Conservation (phyloP, 53 echinoderm and acorn worm genomes). For the Holothuria leucospilota region DNA sequence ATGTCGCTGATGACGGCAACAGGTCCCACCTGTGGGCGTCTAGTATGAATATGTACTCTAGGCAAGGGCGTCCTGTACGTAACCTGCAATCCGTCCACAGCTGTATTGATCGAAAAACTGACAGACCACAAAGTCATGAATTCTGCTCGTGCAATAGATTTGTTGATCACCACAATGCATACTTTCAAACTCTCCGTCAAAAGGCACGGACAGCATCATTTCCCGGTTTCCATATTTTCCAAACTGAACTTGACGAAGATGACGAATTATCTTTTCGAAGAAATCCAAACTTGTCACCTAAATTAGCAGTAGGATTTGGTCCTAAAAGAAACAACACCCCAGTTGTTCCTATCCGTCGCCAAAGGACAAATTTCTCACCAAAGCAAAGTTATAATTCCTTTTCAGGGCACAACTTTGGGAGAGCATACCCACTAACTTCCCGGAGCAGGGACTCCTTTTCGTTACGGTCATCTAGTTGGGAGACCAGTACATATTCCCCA, state of each 20-base stretch:
- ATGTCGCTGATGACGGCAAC: neutral
- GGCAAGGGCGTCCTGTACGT: neutral
- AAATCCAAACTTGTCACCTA: neutral
- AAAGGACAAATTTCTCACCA: neutral
- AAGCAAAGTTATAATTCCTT: neutral
- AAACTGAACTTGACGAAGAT: conserved; percentile 12
- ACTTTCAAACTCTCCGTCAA: neutral
- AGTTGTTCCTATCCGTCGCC: neutral
- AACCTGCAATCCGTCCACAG: neutral
- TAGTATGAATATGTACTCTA: conserved; percentile 3
- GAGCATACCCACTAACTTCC: neutral
- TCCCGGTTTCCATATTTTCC: conserved; percentile 18
- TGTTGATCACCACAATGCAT: conserved; percentile 26
- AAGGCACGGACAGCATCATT: neutral
- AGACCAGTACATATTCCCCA: neutral
- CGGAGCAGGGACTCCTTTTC: conserved; percentile 6
- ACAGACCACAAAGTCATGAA: neutral
- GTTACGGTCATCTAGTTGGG: neutral
- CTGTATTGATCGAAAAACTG: neutral
- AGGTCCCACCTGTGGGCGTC: conserved; percentile 13
- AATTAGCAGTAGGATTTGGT: neutral
- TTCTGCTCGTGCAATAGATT: neutral
- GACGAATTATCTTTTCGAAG: neutral
- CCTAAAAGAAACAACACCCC: neutral
- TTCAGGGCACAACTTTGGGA: neutral